phyloP scores from a whole-genome alignment of 2,797 vertebrate species.

The Lepidocolaptes lacrymiger region DNA sequence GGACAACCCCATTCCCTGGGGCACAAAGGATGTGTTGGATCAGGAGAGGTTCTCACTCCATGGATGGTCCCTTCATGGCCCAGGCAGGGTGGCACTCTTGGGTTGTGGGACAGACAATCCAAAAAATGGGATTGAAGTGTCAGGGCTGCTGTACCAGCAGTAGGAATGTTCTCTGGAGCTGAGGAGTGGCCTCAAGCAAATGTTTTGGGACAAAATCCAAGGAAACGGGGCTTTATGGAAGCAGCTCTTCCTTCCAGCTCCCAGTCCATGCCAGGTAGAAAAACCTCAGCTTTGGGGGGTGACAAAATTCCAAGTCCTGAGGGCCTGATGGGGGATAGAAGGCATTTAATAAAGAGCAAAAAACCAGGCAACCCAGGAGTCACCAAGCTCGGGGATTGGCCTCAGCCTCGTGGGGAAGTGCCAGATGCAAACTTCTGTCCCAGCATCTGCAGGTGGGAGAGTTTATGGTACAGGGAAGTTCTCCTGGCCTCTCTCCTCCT shows the following conservation, averaged over 20 bases:
- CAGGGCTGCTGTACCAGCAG: accelerated
- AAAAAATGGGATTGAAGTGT: not conserved
- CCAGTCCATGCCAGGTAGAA: not conserved
- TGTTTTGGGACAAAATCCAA: not conserved
- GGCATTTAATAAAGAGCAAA: accelerated
- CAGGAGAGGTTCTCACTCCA: not conserved
- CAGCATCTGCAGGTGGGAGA: not conserved
- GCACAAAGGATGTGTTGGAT: accelerated
- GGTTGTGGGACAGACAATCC: not conserved
- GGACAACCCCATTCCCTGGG: accelerated
- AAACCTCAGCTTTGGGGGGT: not conserved
- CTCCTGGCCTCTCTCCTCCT: not conserved
- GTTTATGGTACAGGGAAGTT: not conserved
- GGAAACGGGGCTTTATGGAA: accelerated
- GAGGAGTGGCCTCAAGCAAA: not conserved
- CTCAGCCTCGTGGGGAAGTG: not conserved
- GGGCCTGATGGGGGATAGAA: not conserved
- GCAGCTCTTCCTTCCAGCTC: not conserved
- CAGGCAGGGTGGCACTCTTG: accelerated
- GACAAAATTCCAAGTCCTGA: not conserved
- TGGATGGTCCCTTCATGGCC: not conserved
- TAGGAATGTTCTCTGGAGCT: not conserved
- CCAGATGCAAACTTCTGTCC: not conserved
- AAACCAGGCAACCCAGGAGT: not conserved
- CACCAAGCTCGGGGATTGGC: accelerated